Conservation (phyloP, 2,113 vertebrate genomes). For the Oriolus oriolus region DNA sequence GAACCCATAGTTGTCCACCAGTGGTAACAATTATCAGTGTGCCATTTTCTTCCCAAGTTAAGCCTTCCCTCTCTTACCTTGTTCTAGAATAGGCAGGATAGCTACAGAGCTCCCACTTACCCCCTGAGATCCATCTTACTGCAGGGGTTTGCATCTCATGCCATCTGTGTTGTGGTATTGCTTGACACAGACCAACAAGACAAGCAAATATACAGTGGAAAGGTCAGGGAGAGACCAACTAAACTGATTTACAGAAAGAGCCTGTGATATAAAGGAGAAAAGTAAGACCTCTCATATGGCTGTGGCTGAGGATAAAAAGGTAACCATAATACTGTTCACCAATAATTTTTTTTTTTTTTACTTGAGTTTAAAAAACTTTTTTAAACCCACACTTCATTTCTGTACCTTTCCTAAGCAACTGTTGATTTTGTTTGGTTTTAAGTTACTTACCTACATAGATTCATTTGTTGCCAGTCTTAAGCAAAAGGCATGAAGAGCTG, state of each 20-base stretch:
- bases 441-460: background rate
- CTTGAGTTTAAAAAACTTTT: background rate
- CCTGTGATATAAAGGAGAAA: background rate
- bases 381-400: background rate
- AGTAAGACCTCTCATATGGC: background rate
- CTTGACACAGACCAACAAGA: background rate
- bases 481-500: background rate
- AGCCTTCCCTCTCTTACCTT: background rate
- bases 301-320: background rate
- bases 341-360: background rate
- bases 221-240: background rate
- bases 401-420: background rate
- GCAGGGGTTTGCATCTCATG: background rate
- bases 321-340: background rate
- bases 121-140: background rate
- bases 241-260: background rate
- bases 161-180: background rate
- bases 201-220: background rate
- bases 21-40: background rate
- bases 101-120: background rate
- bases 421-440: background rate
- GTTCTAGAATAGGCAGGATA: background rate
- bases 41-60: background rate
- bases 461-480: background rate
- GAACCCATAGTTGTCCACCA: background rate